Conservation (phyloP, 2,888 invertebrate species). For the Strigamia crassipes region DNA sequence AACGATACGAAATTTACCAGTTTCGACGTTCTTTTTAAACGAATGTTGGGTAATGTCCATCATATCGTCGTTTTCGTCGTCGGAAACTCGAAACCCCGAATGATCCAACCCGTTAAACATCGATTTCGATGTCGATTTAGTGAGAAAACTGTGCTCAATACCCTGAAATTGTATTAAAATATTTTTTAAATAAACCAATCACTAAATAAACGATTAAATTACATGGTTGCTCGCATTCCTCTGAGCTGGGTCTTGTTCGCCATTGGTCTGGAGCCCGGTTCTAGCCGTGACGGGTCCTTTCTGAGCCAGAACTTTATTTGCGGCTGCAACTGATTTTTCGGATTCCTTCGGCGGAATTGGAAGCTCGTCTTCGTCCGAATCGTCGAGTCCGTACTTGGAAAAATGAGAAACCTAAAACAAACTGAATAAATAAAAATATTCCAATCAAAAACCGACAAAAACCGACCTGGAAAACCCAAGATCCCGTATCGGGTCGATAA, state of each 20-base stretch:
- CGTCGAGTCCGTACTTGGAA: slow-evolving; percentile 87
- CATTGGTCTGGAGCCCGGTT: neutral
- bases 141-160: neutral
- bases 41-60: slow-evolving; percentile 47
- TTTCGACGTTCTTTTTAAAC: slow-evolving; percentile 55
- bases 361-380: slow-evolving; percentile 81
- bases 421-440: neutral
- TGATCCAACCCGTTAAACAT: slow-evolving; percentile 1
- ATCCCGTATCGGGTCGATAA: slow-evolving; percentile 92
- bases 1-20: neutral
- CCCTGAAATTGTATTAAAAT: neutral
- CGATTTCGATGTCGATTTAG: neutral
- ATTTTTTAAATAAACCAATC: neutral
- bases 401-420: slow-evolving; percentile 79
- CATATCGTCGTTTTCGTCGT: slow-evolving; percentile 49
- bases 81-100: neutral
- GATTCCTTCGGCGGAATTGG: slow-evolving; percentile 42
- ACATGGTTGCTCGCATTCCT: neutral
- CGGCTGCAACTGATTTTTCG: neutral
- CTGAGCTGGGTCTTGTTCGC: neutral
- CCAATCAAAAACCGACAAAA: neutral
- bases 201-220: too few species aligned
- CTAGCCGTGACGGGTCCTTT: neutral
- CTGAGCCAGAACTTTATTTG: neutral
- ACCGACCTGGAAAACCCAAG: slow-evolving; percentile 89